Percentiles rank a stretch among this genome's conserved stretches.
Evolutionary conservation across 2,888 invertebrate species (phyloP).

Genomic region (Parapristionchus giblindavisi): DNA sequence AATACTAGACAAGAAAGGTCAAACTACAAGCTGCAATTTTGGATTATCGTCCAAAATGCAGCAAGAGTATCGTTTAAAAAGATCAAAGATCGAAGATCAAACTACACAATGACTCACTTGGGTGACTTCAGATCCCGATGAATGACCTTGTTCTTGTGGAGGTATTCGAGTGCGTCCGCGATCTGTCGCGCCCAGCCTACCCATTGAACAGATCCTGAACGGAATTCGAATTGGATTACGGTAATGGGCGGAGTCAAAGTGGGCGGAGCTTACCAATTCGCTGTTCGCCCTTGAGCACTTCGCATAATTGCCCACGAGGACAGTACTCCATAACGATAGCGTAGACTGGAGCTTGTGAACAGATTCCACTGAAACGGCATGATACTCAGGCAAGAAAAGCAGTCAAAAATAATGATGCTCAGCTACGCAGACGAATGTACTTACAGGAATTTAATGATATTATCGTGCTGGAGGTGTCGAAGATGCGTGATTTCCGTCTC

Average conservation of each 20-base stretch:
- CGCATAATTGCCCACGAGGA: conserved; percentile 91
- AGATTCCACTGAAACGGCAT: conserved; percentile 87
- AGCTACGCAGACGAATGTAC: conserved; percentile 48
- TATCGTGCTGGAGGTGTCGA: conserved; percentile 90
- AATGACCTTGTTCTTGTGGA: conserved; percentile 94
- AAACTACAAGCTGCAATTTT: not conserved
- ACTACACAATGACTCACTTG: conserved; percentile 80
- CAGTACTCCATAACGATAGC: conserved; percentile 99
- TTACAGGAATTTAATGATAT: conserved; percentile 85
- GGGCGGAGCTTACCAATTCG: conserved; percentile 36
- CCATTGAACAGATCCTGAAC: conserved; percentile 19
- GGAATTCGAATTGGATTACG: not conserved
- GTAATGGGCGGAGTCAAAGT: not conserved
- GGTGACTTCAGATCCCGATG: conserved; percentile 98
- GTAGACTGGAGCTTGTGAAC: conserved; percentile 88
- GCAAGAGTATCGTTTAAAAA: not conserved
- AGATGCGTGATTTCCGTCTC: conserved; percentile 93
- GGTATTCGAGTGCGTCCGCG: conserved; percentile 92
- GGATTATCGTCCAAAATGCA: not conserved
- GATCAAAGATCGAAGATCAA: not conserved
- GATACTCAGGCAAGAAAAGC: too few species aligned
- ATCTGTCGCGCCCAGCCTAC: conserved; percentile 94
- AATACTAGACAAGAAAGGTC: conserved; percentile 69
- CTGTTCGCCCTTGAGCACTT: conserved; percentile 78
- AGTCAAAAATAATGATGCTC: too few species aligned